These are phyloP conservation scores for Scatophagus argus DNA, from an alignment of 2,113 vertebrate species.

Conservation along the genomic window DNA sequence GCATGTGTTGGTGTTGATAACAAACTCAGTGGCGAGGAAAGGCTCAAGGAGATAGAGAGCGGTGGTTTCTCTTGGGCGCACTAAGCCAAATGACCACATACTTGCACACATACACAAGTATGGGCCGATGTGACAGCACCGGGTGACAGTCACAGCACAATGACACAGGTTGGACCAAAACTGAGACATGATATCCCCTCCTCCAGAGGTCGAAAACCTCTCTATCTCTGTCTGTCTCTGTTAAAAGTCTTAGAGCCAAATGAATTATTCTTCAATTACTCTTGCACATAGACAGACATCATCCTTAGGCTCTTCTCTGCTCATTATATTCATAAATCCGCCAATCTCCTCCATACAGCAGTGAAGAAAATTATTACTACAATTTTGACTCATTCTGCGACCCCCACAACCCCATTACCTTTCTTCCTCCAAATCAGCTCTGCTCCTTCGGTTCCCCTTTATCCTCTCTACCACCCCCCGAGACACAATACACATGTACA, in stretches of 20 bases:
- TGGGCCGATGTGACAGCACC: slow-evolving; percentile 12
- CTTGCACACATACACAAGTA: slow-evolving; percentile 14
- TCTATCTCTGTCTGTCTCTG: slow-evolving; percentile 68
- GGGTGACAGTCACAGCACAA: slow-evolving; percentile 57
- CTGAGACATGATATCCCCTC: slow-evolving; percentile 73
- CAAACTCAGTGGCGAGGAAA: slow-evolving; percentile 75
- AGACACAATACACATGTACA: slow-evolving; percentile 58
- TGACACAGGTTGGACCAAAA: slow-evolving; percentile 67
- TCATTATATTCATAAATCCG: slow-evolving; percentile 82
- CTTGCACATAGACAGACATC: slow-evolving; percentile 70
- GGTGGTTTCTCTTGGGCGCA: slow-evolving; percentile 52
- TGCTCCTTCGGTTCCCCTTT: slow-evolving; percentile 47
- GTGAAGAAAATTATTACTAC: slow-evolving; percentile 76
- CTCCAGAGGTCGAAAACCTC: slow-evolving; percentile 74
- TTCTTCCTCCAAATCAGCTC: slow-evolving; percentile 71
- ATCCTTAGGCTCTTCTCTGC: slow-evolving; percentile 70
- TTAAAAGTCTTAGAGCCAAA: slow-evolving; percentile 78
- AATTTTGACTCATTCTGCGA: slow-evolving; percentile 66
- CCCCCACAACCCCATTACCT: slow-evolving; percentile 78
- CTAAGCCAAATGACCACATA: slow-evolving; percentile 73
- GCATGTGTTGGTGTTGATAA: slow-evolving; percentile 80
- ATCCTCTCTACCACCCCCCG: slow-evolving; percentile 59
- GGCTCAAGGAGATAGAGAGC: slow-evolving; percentile 69
- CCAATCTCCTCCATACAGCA: slow-evolving; percentile 78
- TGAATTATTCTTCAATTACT: slow-evolving; percentile 83